Conservation (phyloP, 2,888 invertebrate species). For the Mechanitis mazaeus region DNA sequence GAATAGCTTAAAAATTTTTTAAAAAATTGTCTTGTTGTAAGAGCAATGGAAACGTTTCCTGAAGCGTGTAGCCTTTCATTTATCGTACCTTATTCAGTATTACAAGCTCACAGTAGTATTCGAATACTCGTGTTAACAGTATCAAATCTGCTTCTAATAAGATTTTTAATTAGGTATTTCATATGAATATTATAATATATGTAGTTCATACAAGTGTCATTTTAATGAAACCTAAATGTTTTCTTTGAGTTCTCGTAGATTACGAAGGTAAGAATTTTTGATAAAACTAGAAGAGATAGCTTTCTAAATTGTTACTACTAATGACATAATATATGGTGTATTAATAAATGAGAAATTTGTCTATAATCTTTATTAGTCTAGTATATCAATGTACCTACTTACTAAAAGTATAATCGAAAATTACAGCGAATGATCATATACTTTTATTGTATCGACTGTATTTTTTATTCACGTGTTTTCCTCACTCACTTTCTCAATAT, state of each 20-base stretch:
- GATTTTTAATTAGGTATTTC: not conserved
- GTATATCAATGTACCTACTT: too few relatives aligned
- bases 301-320: too few relatives aligned
- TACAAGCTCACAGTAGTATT: conserved; percentile 51
- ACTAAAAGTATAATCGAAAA: too few relatives aligned
- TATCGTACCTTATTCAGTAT: conserved; percentile 41
- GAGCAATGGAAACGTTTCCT: conserved; percentile 47
- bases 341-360: too few relatives aligned
- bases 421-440: too few relatives aligned
- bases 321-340: too few relatives aligned
- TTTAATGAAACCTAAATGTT: conserved; percentile 56
- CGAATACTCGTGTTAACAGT: conserved; percentile 35
- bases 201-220: not conserved
- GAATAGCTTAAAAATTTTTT: too few relatives aligned
- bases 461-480: too few relatives aligned
- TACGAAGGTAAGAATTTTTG: conserved; percentile 51
- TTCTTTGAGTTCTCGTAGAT: conserved; percentile 57
- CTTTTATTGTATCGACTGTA: too few relatives aligned
- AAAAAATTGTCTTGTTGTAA: not conserved
- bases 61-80: conserved; percentile 46
- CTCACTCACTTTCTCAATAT: too few relatives aligned
- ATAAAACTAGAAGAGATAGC: not conserved
- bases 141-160: conserved; percentile 16
- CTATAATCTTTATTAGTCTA: too few relatives aligned
- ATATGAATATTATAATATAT: not conserved